These are phyloP conservation scores for Chrysolina oricalcia DNA, from an alignment of 2,888 invertebrate genomes.

Conservation along the genomic window DNA sequence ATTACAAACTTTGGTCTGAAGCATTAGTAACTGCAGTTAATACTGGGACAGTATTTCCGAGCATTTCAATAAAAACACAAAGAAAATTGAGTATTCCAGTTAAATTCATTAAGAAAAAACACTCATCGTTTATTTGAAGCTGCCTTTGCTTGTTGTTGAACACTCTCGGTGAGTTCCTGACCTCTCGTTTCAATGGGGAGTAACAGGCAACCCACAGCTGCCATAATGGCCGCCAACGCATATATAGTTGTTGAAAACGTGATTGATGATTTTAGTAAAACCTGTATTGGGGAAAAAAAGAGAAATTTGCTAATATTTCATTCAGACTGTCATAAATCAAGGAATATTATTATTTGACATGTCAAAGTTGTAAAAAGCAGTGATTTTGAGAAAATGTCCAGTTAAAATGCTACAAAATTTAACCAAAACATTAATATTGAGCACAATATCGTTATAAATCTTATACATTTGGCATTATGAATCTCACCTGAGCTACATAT, in stretches of 20 bases:
- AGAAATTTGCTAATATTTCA: no score
- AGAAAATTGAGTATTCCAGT: constrained; percentile 13
- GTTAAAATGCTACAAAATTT: no score
- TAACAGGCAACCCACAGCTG: constrained; percentile 84
- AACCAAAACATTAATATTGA: no score
- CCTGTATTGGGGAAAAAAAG: constrained; percentile 71
- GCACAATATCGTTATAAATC: no score
- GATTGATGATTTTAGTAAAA: constrained; percentile 83
- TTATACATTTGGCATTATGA: not conserved
- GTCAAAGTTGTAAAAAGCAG: no score
- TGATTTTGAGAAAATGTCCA: no score
- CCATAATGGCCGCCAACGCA: constrained; percentile 82
- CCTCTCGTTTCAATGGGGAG: constrained; percentile 91
- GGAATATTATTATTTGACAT: no score
- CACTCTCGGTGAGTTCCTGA: constrained; percentile 78
- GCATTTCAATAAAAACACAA: constrained; percentile 29
- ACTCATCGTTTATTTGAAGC: constrained; percentile 35
- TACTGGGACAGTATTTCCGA: constrained; percentile 41
- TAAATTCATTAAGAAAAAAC: not conserved
- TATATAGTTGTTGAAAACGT: constrained; percentile 85
- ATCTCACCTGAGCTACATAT: constrained; percentile 89
- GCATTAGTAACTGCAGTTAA: constrained; percentile 46
- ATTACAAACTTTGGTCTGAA: constrained; percentile 50
- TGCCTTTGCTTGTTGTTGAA: constrained; percentile 64
- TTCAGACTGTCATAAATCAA: no score